Evolutionary conservation across 2,797 vertebrate species (phyloP), one percentile per base, ranked within the genome.

Genomic region (Cetoscarus ocellatus): DNA sequence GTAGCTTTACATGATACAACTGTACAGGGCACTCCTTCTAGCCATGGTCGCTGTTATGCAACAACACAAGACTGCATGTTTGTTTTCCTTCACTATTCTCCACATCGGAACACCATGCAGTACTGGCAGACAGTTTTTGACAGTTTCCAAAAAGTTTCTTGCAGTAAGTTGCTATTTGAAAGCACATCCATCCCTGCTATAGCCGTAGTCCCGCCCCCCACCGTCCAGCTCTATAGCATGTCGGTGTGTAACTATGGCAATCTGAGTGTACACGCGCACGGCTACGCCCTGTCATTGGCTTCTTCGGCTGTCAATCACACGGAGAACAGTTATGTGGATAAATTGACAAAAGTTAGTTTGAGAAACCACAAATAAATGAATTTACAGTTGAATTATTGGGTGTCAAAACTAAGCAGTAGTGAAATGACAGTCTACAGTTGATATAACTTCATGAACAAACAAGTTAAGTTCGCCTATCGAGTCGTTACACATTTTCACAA

Each of bases 111-210:
- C 35, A 3, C 18, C 36, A 13, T 56, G 63, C n/a, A 40, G 61
- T 52, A 7, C 2, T 48, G 44, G 68, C 27, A 17, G 43, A 48
- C 36, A 61, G 1, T 51, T 80, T 9, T 38, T 2, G n/a, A 43
- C 6, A 72, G 50, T 80, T 85, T 39, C 5, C 14, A 57, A 84
- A 86, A 80, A 54, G 38, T 75, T 80, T 51, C 80, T 79, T 77
- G 66, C 70, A 70, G 72, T 80, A 27, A 78, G 64, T 85, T 51
- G 69, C 78, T 58, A 64, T 52, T 67, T 42, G 48, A 79, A 81
- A 61, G 87, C 58, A 85, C 92, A 93, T 63, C 70, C 94, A 86
- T 80, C 82, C 94, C 6, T 95, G 95, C 93, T 95, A 44, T 66
- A 60, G 36, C n/a, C 1, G 0, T 13, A 42, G 83, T 69, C 91